These are phyloP conservation scores for Drosophila eohydei DNA, from an alignment of 2,888 invertebrate genomes.

Conservation along the genomic window DNA sequence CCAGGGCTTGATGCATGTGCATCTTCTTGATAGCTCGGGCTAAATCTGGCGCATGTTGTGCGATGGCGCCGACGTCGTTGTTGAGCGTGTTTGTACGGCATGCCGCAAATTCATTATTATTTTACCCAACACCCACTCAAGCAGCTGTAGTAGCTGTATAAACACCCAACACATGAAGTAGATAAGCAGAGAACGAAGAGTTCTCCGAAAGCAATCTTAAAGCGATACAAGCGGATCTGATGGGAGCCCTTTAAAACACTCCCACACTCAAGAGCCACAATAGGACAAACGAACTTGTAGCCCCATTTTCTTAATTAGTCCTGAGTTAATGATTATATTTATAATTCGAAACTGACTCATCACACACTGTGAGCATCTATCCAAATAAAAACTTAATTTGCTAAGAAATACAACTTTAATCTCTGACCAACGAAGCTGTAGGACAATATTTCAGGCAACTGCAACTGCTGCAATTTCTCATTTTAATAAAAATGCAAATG, in stretches of 20 bases:
- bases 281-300: too few relatives aligned
- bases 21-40: constrained; percentile 70
- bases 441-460: constrained; percentile 53
- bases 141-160: constrained; percentile 39
- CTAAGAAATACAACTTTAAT: constrained; percentile 8
- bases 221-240: background rate
- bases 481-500: constrained; percentile 81
- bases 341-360: too few relatives aligned
- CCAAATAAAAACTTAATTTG: constrained; percentile 5
- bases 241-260: constrained; percentile 7
- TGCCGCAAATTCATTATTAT: constrained; percentile 81
- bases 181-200: constrained; percentile 38
- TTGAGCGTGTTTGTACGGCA: constrained; percentile 74
- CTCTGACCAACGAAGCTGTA: constrained; percentile 24
- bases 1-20: constrained; percentile 66
- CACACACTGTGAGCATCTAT: background rate
- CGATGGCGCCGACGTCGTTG: constrained; percentile 49
- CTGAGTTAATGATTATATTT: background rate
- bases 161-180: constrained; percentile 54
- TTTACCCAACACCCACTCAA: constrained; percentile 50
- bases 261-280: background rate
- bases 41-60: constrained; percentile 74
- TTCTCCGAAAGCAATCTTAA: constrained; percentile 14
- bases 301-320: background rate
- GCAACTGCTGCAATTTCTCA: constrained; percentile 76